Percentiles rank a stretch among this genome's conserved stretches.
Conservation (phyloP, 2,888 invertebrate species). For the Blastobasis adustella region DNA sequence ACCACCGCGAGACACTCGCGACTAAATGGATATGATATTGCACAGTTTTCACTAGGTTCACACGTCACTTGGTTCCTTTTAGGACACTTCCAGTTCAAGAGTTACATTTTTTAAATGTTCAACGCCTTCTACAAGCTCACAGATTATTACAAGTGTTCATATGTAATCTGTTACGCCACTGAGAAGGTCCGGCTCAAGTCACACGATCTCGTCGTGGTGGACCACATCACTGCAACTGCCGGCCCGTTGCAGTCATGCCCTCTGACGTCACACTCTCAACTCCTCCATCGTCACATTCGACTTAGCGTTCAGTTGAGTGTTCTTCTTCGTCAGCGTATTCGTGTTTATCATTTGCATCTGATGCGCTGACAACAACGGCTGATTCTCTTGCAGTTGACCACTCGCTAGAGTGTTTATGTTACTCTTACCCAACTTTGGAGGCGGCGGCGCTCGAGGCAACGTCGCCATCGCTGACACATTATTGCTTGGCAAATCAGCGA, state of each 20-base stretch:
- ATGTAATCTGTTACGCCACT: conserved; percentile 63
- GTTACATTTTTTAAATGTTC: conserved; percentile 6
- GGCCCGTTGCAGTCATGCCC: conserved; percentile 72
- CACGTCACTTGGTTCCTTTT: conserved; percentile 1
- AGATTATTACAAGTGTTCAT: conserved; percentile 18
- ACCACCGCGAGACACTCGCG: conserved; percentile 10
- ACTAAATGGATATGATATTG: conserved; percentile 20
- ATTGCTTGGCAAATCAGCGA: conserved; percentile 85
- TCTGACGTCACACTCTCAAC: conserved; percentile 86
- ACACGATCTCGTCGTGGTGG: conserved; percentile 69
- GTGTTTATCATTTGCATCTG: conserved; percentile 87
- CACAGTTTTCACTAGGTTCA: conserved; percentile 5
- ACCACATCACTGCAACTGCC: conserved; percentile 71
- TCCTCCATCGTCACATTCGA: conserved; percentile 83
- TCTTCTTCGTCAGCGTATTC: conserved; percentile 85
- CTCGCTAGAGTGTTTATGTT: conserved; percentile 74
- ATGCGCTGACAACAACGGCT: conserved; percentile 82
- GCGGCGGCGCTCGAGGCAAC: conserved; percentile 83
- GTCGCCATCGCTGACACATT: conserved; percentile 74
- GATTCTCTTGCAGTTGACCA: conserved; percentile 79
- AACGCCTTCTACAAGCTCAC: too few relatives aligned
- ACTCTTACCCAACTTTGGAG: conserved; percentile 80
- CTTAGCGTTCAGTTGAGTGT: conserved; percentile 78
- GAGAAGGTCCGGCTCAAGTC: conserved; percentile 73
- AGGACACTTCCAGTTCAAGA: conserved; percentile 16